A percentile compares a stretch with the other conserved stretches of the same genome.
Conservation (phyloP, 2,888 invertebrate species). For the Lasioglossum marginatum region DNA sequence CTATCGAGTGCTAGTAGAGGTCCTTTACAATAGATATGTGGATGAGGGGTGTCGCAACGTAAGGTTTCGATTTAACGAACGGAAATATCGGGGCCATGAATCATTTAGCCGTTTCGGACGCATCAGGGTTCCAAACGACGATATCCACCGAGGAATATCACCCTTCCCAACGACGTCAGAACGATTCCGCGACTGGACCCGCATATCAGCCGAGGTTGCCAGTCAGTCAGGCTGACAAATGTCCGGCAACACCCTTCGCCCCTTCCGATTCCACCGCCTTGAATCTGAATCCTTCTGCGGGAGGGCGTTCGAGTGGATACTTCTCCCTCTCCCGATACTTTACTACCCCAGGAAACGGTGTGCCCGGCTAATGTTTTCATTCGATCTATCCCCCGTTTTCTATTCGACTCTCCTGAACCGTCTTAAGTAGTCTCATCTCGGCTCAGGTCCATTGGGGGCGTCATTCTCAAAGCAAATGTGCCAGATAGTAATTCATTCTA, state of each 20-base stretch:
- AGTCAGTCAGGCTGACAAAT: constrained; percentile 73
- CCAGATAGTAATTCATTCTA: background rate
- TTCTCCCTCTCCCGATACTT: constrained; percentile 21
- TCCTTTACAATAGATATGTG: background rate
- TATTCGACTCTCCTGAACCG: background rate
- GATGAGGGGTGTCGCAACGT: background rate
- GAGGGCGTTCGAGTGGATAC: constrained; percentile 20
- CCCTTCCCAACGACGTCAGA: constrained; percentile 75
- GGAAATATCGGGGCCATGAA: constrained; percentile 64
- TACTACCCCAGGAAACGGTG: constrained; percentile 11
- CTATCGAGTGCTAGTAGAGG: background rate
- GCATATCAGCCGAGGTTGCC: constrained; percentile 71
- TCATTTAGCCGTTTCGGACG: constrained; percentile 67
- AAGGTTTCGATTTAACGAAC: constrained; percentile 39
- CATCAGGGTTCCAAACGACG: constrained; percentile 73
- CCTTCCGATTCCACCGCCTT: constrained; percentile 56
- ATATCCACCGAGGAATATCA: constrained; percentile 65
- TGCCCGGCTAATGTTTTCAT: constrained; percentile 33
- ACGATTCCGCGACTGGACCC: constrained; percentile 70
- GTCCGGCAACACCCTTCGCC: constrained; percentile 71
- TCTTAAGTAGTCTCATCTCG: background rate
- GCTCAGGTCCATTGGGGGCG: background rate
- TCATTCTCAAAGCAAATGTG: background rate
- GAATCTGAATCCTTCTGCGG: constrained; percentile 64
- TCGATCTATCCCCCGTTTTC: background rate